Evolutionary conservation across 1,140 invertebrate genomes (phyloP), one percentile per base, ranked within the genome.

Genomic region (Heliconius melpomene): DNA sequence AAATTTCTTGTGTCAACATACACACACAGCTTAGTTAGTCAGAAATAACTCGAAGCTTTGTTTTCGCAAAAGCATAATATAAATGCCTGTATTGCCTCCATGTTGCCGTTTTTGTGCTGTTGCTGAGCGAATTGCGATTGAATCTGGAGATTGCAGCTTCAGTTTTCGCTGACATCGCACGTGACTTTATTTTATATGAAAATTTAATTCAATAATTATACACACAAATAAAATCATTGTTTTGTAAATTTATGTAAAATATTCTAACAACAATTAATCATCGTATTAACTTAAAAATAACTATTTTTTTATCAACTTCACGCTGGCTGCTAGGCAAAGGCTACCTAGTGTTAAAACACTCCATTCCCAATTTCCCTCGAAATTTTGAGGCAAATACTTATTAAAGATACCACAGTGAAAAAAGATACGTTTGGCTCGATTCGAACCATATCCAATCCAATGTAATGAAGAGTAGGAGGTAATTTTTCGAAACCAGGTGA

Each of bases 1-100:
- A 92, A 94, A 91, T 94, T 88, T 91, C 92, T 90, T 93, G 86
- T 91, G 89, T 91, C 91, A 92, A 94, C 91, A 94, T 87, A 46
- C 40, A 46, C 40, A 46, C 86, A 86, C 87, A 90, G 86, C 83
- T 88, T 86, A 84, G 82, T 88, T 86, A 84, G 83, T 90, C 92
- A 91, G 87, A 92, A 91, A 94, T 92, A 94, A 86, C 88, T 85
- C 82, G 84, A 82, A 84, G 90, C 88, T 92, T 92, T 92, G 91
- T 90, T 87, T 88, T 91, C 86, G 92, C 90, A 84, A 91, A 88
- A 85, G 70, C 84, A 83, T 86, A 78, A 81, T 83, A 79, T 79
- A 74, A 79, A 81, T 79, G 77, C 75, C 79, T 80, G 75, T 77
- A 70, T 76, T 70, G 75, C 36, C 83, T 52, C 32, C 23, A 36